phyloP scores from a whole-genome alignment of 1,140 invertebrate species.

The Sinonovacula constricta region DNA sequence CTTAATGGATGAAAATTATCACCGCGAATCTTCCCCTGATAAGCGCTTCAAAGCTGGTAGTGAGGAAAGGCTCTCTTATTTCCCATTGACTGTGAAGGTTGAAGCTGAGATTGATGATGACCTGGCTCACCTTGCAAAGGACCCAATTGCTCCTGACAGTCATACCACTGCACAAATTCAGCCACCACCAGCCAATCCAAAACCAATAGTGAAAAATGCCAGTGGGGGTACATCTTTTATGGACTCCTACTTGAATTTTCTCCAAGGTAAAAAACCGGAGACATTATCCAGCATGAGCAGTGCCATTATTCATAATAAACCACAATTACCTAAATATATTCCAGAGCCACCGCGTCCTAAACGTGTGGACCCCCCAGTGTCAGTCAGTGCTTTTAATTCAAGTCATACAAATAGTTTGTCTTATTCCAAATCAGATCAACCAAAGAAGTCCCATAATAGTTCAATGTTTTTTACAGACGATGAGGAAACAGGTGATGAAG shows the following conservation, averaged over 20 bases:
- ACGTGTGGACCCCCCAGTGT: conserved; percentile 28
- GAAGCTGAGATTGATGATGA: conserved; percentile 59
- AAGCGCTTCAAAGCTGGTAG: conserved; percentile 41
- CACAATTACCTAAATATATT: conserved; percentile 74
- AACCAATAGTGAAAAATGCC: conserved; percentile 46
- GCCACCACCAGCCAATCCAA: conserved; percentile 21
- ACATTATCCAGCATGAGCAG: conserved; percentile 75
- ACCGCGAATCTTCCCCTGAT: conserved; percentile 23
- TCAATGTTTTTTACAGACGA: conserved; percentile 63
- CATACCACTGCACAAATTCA: background rate
- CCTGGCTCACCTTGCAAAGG: conserved; percentile 54
- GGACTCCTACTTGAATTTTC: conserved; percentile 74
- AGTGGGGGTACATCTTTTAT: conserved; percentile 65
- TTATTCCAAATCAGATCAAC: background rate
- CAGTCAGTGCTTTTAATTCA: background rate
- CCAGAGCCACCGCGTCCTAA: conserved; percentile 67
- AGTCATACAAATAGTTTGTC: background rate
- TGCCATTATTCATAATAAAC: conserved; percentile 70
- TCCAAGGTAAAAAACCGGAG: conserved; percentile 76
- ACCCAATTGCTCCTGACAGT: background rate
- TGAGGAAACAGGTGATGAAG: conserved; percentile 54
- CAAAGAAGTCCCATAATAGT: conserved; percentile 11
- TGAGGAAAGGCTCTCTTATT: conserved; percentile 54
- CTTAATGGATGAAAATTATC: conserved; percentile 49
- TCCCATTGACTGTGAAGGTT: conserved; percentile 39